These are phyloP conservation scores for Luffia ferchaultella DNA, from an alignment of 2,888 invertebrate species.

Conservation along the genomic window DNA sequence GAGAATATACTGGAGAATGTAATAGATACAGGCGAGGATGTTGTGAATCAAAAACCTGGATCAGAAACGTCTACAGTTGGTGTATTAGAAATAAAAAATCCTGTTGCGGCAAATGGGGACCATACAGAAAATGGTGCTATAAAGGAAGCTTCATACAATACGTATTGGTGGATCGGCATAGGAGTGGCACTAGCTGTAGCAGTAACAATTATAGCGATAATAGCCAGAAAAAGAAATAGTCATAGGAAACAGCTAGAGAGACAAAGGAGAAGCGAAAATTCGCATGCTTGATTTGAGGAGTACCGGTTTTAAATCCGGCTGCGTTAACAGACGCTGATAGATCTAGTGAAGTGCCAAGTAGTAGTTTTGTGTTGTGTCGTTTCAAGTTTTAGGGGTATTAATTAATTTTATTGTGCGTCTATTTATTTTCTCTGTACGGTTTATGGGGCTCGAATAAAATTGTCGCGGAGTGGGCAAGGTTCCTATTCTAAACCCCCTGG, in stretches of 20 bases:
- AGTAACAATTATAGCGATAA: slow-evolving; percentile 45
- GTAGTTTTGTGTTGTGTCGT: neutral
- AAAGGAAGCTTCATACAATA: slow-evolving; percentile 45
- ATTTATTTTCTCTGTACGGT: too few species aligned
- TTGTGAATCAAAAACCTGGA: slow-evolving; percentile 28
- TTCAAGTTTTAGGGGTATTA: neutral
- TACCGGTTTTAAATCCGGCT: slow-evolving; percentile 54
- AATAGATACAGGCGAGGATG: slow-evolving; percentile 38
- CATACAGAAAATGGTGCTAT: slow-evolving; percentile 28
- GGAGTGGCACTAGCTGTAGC: slow-evolving; percentile 48
- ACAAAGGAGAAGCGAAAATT: slow-evolving; percentile 43
- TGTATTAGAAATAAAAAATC: slow-evolving; percentile 51
- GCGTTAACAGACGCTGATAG: neutral
- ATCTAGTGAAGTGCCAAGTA: slow-evolving; percentile 1
- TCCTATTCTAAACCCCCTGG: too few species aligned
- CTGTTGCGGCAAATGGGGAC: slow-evolving; percentile 30
- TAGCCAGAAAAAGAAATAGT: slow-evolving; percentile 55
- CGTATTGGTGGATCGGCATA: slow-evolving; percentile 60
- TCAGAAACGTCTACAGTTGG: slow-evolving; percentile 53
- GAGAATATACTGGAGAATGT: slow-evolving; percentile 31
- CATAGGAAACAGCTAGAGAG: slow-evolving; percentile 56
- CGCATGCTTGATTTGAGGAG: slow-evolving; percentile 58
- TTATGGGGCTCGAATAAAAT: too few species aligned
- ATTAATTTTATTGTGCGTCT: slow-evolving; percentile 1
- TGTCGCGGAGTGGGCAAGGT: too few species aligned